These are phyloP conservation scores for Erebia aethiops DNA, from an alignment of 2,888 invertebrate genomes.

Conservation along the genomic window DNA sequence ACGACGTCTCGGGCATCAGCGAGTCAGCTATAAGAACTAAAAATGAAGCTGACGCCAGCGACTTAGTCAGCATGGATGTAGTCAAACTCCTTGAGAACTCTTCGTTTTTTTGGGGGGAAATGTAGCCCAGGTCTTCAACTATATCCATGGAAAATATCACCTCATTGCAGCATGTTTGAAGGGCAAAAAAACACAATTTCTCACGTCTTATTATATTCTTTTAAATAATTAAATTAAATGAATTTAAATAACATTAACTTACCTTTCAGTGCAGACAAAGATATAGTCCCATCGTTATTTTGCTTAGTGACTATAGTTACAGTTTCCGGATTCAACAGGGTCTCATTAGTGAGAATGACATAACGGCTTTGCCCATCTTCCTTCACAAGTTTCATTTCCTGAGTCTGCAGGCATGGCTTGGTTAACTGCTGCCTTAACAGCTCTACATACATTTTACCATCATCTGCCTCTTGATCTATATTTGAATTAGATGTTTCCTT, in stretches of 20 bases:
- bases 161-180: too few relatives aligned
- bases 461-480: constrained; percentile 40
- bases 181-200: too few relatives aligned
- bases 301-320: constrained; percentile 67
- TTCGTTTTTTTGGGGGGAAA: too few relatives aligned
- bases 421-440: constrained; percentile 53
- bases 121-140: too few relatives aligned
- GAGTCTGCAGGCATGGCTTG: constrained; percentile 56
- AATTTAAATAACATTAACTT: constrained; percentile 18
- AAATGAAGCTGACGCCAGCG: too few relatives aligned
- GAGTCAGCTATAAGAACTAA: too few relatives aligned
- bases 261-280: constrained; percentile 67
- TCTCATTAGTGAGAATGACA: constrained; percentile 58
- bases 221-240: too few relatives aligned
- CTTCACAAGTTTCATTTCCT: constrained; percentile 62
- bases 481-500: constrained; percentile 20
- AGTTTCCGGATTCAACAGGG: constrained; percentile 44
- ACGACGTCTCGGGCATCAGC: too few relatives aligned
- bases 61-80: too few relatives aligned
- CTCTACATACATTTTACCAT: constrained; percentile 65
- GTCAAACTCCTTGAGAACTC: too few relatives aligned
- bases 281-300: constrained; percentile 73
- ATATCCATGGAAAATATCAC: too few relatives aligned
- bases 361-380: constrained; percentile 61
- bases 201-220: too few relatives aligned